Conservation (phyloP, 2,888 invertebrate species). For the Athrips mouffetella region DNA sequence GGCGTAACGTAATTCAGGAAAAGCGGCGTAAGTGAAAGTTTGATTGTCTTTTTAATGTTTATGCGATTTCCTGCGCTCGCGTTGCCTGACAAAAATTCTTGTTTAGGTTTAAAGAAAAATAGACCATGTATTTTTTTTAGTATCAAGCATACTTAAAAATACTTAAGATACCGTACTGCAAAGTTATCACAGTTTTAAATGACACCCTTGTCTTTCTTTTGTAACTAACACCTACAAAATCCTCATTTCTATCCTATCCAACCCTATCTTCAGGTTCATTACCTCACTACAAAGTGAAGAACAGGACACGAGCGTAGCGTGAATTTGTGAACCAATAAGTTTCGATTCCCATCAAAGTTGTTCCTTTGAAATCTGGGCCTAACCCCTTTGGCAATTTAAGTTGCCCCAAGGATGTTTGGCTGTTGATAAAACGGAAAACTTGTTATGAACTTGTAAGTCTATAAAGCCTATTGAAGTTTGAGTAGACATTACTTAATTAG, state of each 20-base stretch:
- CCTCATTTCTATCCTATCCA: no score
- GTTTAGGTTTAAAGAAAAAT: neutral
- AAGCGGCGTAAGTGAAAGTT: constrained; percentile 1
- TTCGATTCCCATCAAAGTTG: constrained; percentile 19
- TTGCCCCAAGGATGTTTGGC: constrained; percentile 38
- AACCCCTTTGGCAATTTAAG: constrained; percentile 46
- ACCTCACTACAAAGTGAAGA: neutral
- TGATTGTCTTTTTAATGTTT: neutral
- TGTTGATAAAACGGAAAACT: constrained; percentile 38
- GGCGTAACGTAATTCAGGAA: neutral
- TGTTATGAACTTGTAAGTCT: constrained; percentile 13
- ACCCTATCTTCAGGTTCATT: no score
- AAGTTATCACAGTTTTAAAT: neutral
- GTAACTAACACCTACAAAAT: no score
- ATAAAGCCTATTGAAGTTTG: neutral
- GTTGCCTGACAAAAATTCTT: no score
- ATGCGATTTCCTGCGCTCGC: neutral
- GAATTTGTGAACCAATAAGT: neutral
- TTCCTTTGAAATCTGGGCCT: constrained; percentile 32
- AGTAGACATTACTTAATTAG: neutral
- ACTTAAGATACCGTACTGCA: neutral
- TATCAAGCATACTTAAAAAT: no score
- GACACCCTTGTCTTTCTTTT: neutral
- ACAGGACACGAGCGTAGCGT: neutral
- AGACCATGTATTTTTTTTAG: no score